A percentile compares a stretch with the other conserved stretches of the same genome.
These are phyloP conservation scores for Miltochrista miniata DNA, from an alignment of 2,888 invertebrate species.

Conservation along the genomic window DNA sequence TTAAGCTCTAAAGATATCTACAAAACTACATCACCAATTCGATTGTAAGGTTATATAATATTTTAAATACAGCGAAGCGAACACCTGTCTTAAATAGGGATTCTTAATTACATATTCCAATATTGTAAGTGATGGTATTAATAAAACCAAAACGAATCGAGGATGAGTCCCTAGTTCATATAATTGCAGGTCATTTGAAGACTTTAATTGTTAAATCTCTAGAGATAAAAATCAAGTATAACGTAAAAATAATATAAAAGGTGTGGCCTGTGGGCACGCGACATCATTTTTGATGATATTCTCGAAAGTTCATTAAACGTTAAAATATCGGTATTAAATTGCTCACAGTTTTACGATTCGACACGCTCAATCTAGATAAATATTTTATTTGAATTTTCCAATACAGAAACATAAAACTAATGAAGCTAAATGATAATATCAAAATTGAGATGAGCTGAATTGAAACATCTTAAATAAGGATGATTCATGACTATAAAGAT, in stretches of 20 bases:
- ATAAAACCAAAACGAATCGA: too few relatives aligned
- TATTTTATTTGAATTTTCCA: conserved; percentile 24
- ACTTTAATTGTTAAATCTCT: too few relatives aligned
- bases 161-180: too few relatives aligned
- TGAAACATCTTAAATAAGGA: conserved; percentile 1
- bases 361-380: conserved; percentile 26
- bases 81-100: too few relatives aligned
- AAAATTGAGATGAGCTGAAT: conserved; percentile 6
- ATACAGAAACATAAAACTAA: conserved; percentile 19
- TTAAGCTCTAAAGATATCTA: too few relatives aligned
- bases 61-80: too few relatives aligned
- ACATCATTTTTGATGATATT: not conserved
- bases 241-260: not conserved
- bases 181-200: too few relatives aligned
- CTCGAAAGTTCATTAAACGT: conserved; percentile 19
- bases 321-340: conserved; percentile 17
- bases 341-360: conserved; percentile 27
- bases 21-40: too few relatives aligned
- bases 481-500: not conserved
- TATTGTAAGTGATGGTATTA: too few relatives aligned
- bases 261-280: not conserved
- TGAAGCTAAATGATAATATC: conserved; percentile 13
- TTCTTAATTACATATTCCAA: too few relatives aligned
- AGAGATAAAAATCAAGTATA: not conserved
- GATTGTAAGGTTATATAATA: too few relatives aligned